phyloP scores from a whole-genome alignment of 2,113 vertebrate genomes.

The Conger conger region DNA sequence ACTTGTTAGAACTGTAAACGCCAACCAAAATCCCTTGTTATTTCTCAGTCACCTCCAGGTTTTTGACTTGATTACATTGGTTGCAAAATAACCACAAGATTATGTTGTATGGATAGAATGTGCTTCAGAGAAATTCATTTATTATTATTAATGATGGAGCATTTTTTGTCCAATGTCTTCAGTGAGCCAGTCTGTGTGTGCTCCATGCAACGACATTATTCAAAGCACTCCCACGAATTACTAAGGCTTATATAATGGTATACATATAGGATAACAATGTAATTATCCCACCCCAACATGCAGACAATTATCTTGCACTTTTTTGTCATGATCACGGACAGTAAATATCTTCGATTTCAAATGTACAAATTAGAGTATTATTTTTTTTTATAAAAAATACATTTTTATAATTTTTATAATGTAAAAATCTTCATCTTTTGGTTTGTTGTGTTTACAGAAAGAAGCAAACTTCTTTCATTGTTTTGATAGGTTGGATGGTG shows the following conservation, averaged over 20 bases:
- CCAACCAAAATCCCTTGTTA: background rate
- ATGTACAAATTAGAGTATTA: constrained; percentile 3
- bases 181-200: background rate
- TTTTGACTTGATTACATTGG: background rate
- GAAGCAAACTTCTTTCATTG: constrained; percentile 17
- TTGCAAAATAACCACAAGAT: background rate
- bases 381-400: constrained; percentile 11
- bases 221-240: background rate
- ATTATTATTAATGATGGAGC: background rate
- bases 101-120: background rate
- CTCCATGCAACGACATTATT: background rate
- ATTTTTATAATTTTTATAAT: constrained; percentile 28
- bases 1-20: background rate
- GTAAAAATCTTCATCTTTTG: constrained; percentile 4
- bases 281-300: background rate
- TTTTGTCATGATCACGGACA: constrained; percentile 3
- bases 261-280: background rate
- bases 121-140: background rate
- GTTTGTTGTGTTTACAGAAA: constrained; percentile 18
- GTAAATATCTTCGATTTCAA: background rate
- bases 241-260: background rate
- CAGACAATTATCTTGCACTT: constrained; percentile 11
- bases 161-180: constrained; percentile 7
- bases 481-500: background rate
- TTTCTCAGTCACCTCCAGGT: background rate